Evolutionary conservation across 2,113 vertebrate genomes (phyloP).

Genomic region (Gambusia holbrooki): DNA sequence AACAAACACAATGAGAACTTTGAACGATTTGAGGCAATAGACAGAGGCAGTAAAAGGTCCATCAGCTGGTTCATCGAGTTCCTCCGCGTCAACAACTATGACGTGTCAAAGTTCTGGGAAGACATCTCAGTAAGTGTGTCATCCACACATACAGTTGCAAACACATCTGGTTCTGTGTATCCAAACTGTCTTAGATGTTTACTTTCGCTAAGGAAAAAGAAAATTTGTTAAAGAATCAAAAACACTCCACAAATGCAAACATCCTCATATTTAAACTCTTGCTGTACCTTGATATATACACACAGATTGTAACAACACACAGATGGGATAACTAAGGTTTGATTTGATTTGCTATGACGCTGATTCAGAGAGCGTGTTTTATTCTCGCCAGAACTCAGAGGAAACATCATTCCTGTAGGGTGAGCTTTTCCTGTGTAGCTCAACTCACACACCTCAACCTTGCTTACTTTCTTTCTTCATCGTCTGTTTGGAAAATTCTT

Average conservation of each 20-base stretch:
- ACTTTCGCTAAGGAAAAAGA: conserved; percentile 15
- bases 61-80: conserved; percentile 98
- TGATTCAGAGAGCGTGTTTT: conserved; percentile 61
- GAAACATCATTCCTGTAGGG: conserved; percentile 62
- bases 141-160: conserved; percentile 20
- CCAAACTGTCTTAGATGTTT: background rate
- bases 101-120: conserved; percentile 96
- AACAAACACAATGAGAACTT: conserved; percentile 99
- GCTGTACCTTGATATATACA: conserved; percentile 8
- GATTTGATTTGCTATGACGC: conserved; percentile 68
- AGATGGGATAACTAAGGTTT: conserved; percentile 35
- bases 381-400: conserved; percentile 51
- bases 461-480: conserved; percentile 25
- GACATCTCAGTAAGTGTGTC: conserved; percentile 92
- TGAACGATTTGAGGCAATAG: conserved; percentile 93
- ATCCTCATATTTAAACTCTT: conserved; percentile 12
- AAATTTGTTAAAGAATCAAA: conserved; percentile 22
- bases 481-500: conserved; percentile 27
- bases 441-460: conserved; percentile 34
- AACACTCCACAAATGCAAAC: conserved; percentile 43
- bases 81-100: conserved; percentile 91
- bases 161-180: conserved; percentile 9
- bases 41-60: conserved; percentile 98
- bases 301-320: conserved; percentile 25
- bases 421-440: conserved; percentile 33